Evolutionary conservation across 1,140 invertebrate genomes (phyloP).

Genomic region (Zaprionus africanus): DNA sequence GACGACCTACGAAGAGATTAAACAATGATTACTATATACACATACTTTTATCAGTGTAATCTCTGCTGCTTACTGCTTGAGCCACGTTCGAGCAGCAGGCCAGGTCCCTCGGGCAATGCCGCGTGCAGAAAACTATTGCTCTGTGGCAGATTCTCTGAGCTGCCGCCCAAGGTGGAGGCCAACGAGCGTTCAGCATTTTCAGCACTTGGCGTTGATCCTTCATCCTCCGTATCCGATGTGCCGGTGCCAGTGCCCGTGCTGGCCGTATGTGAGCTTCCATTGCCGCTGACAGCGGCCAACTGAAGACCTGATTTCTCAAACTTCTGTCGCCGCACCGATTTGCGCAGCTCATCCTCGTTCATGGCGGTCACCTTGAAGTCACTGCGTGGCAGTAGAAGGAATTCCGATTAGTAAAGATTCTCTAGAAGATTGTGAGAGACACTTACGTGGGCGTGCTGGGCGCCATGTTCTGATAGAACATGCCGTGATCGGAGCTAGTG

Average conservation of each 20-base stretch:
- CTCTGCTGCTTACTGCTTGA: slow-evolving; percentile 68
- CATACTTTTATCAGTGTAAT: background rate
- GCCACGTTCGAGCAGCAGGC: slow-evolving; percentile 83
- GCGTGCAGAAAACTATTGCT: slow-evolving; percentile 79
- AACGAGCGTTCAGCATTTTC: slow-evolving; percentile 88
- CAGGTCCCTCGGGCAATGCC: slow-evolving; percentile 80
- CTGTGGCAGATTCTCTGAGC: slow-evolving; percentile 80
- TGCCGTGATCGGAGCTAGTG: slow-evolving; percentile 89
- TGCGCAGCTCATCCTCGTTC: slow-evolving; percentile 92
- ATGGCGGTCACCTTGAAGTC: slow-evolving; percentile 95
- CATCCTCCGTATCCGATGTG: slow-evolving; percentile 92
- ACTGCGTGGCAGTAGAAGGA: slow-evolving; percentile 81
- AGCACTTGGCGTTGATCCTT: slow-evolving; percentile 90
- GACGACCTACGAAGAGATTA: slow-evolving; percentile 59
- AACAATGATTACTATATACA: background rate
- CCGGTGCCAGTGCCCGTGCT: slow-evolving; percentile 89
- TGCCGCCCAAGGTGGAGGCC: slow-evolving; percentile 83
- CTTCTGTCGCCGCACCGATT: slow-evolving; percentile 90
- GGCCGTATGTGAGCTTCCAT: slow-evolving; percentile 83
- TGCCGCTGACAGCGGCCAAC: slow-evolving; percentile 78
- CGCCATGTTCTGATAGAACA: slow-evolving; percentile 81
- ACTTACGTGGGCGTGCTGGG: slow-evolving; percentile 83
- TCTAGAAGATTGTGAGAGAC: background rate
- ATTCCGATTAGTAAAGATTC: background rate
- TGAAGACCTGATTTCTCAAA: slow-evolving; percentile 86